phyloP scores from a whole-genome alignment of 2,888 invertebrate genomes.

The Nebria brevicollis region DNA sequence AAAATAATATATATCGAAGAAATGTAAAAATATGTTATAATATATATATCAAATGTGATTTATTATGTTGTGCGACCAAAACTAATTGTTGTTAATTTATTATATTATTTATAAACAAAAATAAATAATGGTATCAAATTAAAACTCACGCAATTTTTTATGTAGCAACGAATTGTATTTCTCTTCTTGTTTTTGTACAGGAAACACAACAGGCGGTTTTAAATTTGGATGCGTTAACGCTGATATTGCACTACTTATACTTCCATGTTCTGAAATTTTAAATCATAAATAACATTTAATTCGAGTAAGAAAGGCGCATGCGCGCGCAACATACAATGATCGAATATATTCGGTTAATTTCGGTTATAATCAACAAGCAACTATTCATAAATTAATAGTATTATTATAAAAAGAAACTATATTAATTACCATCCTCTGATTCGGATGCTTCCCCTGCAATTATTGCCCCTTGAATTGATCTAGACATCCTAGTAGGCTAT shows the following conservation, averaged over 20 bases:
- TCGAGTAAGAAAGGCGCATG: not conserved
- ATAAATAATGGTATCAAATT: slow-evolving; percentile 8
- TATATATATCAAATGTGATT: slow-evolving; percentile 3
- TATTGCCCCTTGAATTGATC: slow-evolving; percentile 57
- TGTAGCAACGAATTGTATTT: slow-evolving; percentile 56
- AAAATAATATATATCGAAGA: not conserved
- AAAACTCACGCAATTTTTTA: slow-evolving; percentile 56
- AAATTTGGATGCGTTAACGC: slow-evolving; percentile 51
- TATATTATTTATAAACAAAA: slow-evolving; percentile 7
- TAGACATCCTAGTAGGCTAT: slow-evolving; percentile 43
- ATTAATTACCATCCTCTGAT: slow-evolving; percentile 58
- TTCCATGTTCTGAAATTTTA: slow-evolving; percentile 54
- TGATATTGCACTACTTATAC: slow-evolving; percentile 57
- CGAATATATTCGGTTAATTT: not conserved
- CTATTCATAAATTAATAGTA: not conserved
- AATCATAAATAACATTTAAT: not conserved
- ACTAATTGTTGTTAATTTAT: not conserved
- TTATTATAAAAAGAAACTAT: slow-evolving; percentile 16
- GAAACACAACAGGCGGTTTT: slow-evolving; percentile 26
- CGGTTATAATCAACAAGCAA: not conserved
- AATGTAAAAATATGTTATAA: slow-evolving; percentile 3
- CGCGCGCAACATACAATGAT: not conserved
- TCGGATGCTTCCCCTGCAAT: slow-evolving; percentile 61
- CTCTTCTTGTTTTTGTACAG: slow-evolving; percentile 44
- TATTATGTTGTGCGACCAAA: slow-evolving; percentile 7